Evolutionary conservation across 2,113 vertebrate genomes (phyloP), one percentile per base, ranked within the genome.

Genomic region (Acrocephalus kingi): DNA sequence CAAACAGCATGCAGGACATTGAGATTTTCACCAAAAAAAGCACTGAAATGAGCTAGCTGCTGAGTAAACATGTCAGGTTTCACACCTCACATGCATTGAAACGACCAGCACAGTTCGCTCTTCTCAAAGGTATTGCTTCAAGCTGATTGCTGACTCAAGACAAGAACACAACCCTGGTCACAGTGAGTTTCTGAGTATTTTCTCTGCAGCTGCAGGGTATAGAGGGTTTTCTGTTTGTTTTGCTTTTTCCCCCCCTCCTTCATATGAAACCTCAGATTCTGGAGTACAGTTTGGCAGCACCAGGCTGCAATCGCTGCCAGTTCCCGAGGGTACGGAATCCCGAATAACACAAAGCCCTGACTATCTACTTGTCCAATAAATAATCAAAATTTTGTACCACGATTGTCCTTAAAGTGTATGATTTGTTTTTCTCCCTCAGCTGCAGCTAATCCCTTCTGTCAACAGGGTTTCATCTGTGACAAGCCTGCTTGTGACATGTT

Each of bases 151-250:
- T 96, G 93, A 96, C 89, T 96, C 91, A 85, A 94, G 93, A 91
- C 94, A 96, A 94, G 87, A 94, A 82, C 81, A 76, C 84, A 84
- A 21, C 91, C 72, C 87, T 72, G 77, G 81, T 76, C 84, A 66
- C 90, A 90, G 43, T 7, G 91, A 95, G 71, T 81, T 96, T 94
- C 92, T 61, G 66, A 88, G 92, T 16, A 83, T 90, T 94, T 93
- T 94, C 85, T 78, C 85, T 81, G 92, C 90, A 96, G 91, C 89
- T 96, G 89, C 89, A 91, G 84, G 80, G 89, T 81, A 94, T 84
- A 95, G 94, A 95, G 76, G 52, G 72, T 54, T 95, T 96, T 96
- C 91, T 95, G 91, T 95, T 93, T 97, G 87, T 93, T 96, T 95
- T 91, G 82, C 84, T 13, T 87, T 67, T 30, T 10, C 2, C 2